Evolutionary conservation across 2,888 invertebrate species (phyloP).

Genomic region (Carcina quercana): DNA sequence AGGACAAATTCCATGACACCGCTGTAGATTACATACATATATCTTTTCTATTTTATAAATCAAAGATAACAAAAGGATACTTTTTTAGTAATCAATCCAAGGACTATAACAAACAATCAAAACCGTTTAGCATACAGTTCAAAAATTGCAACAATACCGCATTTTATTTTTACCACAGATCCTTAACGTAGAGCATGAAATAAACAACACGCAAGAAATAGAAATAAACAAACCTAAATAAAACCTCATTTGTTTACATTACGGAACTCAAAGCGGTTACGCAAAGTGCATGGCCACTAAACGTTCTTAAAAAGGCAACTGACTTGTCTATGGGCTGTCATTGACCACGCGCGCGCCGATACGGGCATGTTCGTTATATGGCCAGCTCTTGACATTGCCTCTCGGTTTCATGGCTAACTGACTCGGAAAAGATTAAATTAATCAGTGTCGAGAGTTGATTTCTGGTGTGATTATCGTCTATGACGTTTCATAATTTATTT

Average conservation of each 20-base stretch:
- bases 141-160: slow-evolving; percentile 3
- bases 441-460: slow-evolving; percentile 33
- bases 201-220: slow-evolving; percentile 13
- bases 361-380: slow-evolving; percentile 57
- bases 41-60: too few relatives aligned
- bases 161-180: slow-evolving; percentile 15
- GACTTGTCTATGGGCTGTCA: slow-evolving; percentile 51
- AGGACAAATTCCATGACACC: too few relatives aligned
- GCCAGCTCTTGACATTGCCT: slow-evolving; percentile 64
- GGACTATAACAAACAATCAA: too few relatives aligned
- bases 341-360: slow-evolving; percentile 57
- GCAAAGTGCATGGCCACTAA: slow-evolving; percentile 55
- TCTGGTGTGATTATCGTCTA: too few relatives aligned
- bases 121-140: too few relatives aligned
- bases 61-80: too few relatives aligned
- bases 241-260: slow-evolving; percentile 27
- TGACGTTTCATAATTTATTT: too few relatives aligned
- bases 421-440: slow-evolving; percentile 27
- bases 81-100: too few relatives aligned
- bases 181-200: slow-evolving; percentile 8
- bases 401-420: slow-evolving; percentile 38
- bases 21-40: too few relatives aligned
- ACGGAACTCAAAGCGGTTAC: slow-evolving; percentile 42
- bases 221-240: slow-evolving; percentile 17
- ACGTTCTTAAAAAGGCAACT: slow-evolving; percentile 59